phyloP scores from a whole-genome alignment of 2,113 vertebrate species.

The Xenus cinereus region DNA sequence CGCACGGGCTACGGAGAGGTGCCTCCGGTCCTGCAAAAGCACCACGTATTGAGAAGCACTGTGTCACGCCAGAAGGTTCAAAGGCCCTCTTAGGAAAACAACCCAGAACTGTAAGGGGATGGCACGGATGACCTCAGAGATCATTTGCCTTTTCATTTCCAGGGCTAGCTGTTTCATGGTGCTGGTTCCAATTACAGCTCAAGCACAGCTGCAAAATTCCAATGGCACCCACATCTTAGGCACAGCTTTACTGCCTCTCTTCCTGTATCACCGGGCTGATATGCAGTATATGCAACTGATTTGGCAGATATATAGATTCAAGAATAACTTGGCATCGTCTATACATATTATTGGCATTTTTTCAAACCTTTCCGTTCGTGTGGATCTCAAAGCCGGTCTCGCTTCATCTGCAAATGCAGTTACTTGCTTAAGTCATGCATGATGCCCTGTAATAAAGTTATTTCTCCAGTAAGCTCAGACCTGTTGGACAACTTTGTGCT shows the following conservation, averaged over 20 bases:
- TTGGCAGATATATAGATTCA: conserved; percentile 27
- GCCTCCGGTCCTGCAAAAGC: background rate
- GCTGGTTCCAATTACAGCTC: conserved; percentile 34
- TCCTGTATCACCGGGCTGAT: conserved; percentile 20
- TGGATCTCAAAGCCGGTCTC: background rate
- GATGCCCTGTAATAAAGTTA: conserved; percentile 29
- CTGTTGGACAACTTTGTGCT: conserved; percentile 9
- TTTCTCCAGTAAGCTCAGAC: conserved; percentile 31
- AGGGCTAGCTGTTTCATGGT: background rate
- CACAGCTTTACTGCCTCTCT: conserved; percentile 19
- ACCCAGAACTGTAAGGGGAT: background rate
- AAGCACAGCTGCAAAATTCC: conserved; percentile 58
- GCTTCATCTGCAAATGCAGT: conserved; percentile 43
- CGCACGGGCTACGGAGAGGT: fast-evolving
- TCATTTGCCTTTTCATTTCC: background rate
- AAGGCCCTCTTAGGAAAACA: background rate
- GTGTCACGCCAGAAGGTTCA: background rate
- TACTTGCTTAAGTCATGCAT: conserved; percentile 49
- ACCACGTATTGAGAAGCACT: background rate
- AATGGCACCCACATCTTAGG: conserved; percentile 42
- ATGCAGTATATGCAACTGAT: conserved; percentile 28
- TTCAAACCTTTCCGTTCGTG: background rate
- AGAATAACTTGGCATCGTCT: background rate
- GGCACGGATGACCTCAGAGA: background rate
- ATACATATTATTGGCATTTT: background rate